phyloP scores from a whole-genome alignment of 1,140 invertebrate genomes.

The Trinorchestia longiramus region DNA sequence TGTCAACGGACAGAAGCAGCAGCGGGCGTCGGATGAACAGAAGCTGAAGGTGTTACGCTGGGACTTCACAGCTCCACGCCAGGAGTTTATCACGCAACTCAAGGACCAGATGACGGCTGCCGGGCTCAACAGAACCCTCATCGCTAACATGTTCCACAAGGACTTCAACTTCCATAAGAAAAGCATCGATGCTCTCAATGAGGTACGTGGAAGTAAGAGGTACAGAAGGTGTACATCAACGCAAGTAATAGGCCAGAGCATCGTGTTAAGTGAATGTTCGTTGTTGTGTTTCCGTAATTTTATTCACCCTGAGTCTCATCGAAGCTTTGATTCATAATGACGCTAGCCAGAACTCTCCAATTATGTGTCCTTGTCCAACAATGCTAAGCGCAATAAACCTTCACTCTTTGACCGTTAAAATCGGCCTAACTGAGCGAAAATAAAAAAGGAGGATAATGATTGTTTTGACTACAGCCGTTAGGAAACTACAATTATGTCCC shows the following conservation, averaged over 20 bases:
- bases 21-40: slow-evolving; percentile 91
- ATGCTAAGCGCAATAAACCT: too few relatives aligned
- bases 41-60: slow-evolving; percentile 92
- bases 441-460: not conserved
- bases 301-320: too few relatives aligned
- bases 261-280: too few relatives aligned
- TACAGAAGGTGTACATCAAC: slow-evolving; percentile 97
- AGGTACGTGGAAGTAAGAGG: slow-evolving; percentile 77
- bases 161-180: slow-evolving; percentile 98
- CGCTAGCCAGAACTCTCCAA: too few relatives aligned
- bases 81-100: slow-evolving; percentile 93
- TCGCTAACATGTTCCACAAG: slow-evolving; percentile 92
- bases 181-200: slow-evolving; percentile 90
- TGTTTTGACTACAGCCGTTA: not conserved
- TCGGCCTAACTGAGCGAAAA: not conserved
- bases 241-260: too few relatives aligned
- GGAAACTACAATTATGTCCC: not conserved
- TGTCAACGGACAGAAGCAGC: slow-evolving; percentile 90
- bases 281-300: too few relatives aligned
- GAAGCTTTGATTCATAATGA: too few relatives aligned
- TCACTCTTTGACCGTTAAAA: not conserved
- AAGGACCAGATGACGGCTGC: slow-evolving; percentile 91
- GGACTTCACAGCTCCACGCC: slow-evolving; percentile 93
- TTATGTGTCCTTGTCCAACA: too few relatives aligned
- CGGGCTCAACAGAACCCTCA: slow-evolving; percentile 86